These are phyloP conservation scores for Phainopepla nitens DNA, from an alignment of 2,113 vertebrate genomes.

Conservation along the genomic window DNA sequence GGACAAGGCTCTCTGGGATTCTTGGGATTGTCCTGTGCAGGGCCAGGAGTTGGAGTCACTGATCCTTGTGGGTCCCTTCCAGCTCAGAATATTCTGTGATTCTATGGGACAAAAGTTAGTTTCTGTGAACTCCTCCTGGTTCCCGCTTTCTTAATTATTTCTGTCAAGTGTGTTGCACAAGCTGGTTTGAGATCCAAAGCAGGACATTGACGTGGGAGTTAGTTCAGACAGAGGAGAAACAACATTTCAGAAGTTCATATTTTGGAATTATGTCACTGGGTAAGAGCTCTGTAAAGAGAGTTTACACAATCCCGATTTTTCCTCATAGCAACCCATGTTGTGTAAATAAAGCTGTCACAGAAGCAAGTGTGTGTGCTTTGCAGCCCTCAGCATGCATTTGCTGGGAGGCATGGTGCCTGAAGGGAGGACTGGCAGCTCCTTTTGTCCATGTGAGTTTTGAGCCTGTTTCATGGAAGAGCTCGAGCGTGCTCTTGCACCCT, in stretches of 20 bases:
- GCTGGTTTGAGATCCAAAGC: not conserved
- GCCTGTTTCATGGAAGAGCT: not conserved
- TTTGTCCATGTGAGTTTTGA: not conserved
- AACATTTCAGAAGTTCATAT: not conserved
- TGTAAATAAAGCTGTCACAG: slow-evolving; percentile 35
- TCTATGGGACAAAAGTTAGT: not conserved
- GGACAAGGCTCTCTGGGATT: not conserved
- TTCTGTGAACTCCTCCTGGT: not conserved
- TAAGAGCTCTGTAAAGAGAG: not conserved
- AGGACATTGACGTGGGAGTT: not conserved
- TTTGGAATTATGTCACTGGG: not conserved
- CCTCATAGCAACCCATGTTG: slow-evolving; percentile 31
- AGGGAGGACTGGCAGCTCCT: not conserved
- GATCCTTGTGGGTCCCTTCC: not conserved
- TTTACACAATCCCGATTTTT: slow-evolving; percentile 11
- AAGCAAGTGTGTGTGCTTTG: not conserved
- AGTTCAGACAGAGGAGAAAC: not conserved
- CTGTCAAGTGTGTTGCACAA: not conserved
- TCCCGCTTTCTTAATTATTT: not conserved
- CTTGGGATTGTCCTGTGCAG: not conserved
- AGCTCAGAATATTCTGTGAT: not conserved
- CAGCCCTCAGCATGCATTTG: rapidly evolving
- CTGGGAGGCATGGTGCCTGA: not conserved
- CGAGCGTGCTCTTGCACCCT: rapidly evolving
- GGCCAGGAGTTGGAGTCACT: not conserved